Evolutionary conservation across 2,888 invertebrate species (phyloP).

Genomic region (Bombylius discolor): DNA sequence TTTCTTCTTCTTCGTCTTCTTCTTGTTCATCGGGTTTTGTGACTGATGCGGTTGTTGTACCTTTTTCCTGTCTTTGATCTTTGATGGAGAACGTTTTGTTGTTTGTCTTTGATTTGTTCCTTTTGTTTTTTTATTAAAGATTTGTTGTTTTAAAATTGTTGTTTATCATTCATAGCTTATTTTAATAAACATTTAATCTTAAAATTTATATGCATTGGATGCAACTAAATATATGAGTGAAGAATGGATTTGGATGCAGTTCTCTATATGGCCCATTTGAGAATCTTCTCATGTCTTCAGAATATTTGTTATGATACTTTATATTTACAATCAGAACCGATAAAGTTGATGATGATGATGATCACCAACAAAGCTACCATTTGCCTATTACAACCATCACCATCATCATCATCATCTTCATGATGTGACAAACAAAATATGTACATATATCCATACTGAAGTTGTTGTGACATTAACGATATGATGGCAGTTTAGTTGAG

Average conservation of each 20-base stretch:
- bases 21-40: background rate
- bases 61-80: background rate
- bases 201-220: constrained; percentile 8
- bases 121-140: no score
- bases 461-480: background rate
- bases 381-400: no score
- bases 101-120: background rate
- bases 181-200: constrained; percentile 1
- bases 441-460: no score
- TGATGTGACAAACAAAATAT: background rate
- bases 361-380: background rate
- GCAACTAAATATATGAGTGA: background rate
- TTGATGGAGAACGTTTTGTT: no score
- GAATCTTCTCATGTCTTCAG: constrained; percentile 6
- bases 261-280: background rate
- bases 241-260: constrained; percentile 2
- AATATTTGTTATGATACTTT: background rate
- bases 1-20: background rate
- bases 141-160: background rate
- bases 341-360: background rate
- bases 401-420: background rate
- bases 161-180: constrained; percentile 8
- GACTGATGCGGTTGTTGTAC: background rate
- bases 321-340: background rate
- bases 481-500: constrained; percentile 1